phyloP scores from a whole-genome alignment of 2,888 invertebrate species.

The Hipparchia sbordonii region DNA sequence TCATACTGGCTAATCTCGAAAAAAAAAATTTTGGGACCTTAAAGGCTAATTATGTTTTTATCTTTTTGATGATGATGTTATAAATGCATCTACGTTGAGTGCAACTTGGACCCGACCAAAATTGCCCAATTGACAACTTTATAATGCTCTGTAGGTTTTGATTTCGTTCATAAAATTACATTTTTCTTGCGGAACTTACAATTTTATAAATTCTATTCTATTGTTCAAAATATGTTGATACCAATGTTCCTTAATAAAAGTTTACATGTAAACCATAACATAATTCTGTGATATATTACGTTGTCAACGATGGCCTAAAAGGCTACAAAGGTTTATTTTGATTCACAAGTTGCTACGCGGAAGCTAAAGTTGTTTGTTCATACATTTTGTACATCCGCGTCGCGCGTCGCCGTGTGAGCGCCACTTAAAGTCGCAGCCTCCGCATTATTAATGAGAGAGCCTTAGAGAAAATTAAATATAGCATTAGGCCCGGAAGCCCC shows the following conservation, averaged over 20 bases:
- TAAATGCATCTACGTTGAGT: too few species aligned
- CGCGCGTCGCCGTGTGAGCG: slow-evolving; percentile 75
- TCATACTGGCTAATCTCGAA: too few species aligned
- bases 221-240: too few species aligned
- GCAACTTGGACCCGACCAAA: too few species aligned
- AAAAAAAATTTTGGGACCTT: too few species aligned
- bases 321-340: neutral
- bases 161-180: too few species aligned
- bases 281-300: neutral
- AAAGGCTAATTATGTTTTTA: too few species aligned
- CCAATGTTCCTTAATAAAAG: neutral
- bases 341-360: neutral
- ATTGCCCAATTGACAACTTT: too few species aligned
- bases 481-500: slow-evolving; percentile 81
- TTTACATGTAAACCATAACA: neutral
- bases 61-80: too few species aligned
- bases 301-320: neutral
- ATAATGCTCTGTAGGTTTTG: too few species aligned
- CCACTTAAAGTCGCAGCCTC: slow-evolving; percentile 81
- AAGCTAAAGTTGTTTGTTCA: slow-evolving; percentile 20
- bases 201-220: too few species aligned
- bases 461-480: slow-evolving; percentile 84
- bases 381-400: slow-evolving; percentile 59
- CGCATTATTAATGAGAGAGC: slow-evolving; percentile 82
- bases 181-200: too few species aligned